A percentile compares a stretch with the other conserved stretches of the same genome.
phyloP scores from a whole-genome alignment of 2,113 vertebrate genomes.

The Podarcis raffonei region DNA sequence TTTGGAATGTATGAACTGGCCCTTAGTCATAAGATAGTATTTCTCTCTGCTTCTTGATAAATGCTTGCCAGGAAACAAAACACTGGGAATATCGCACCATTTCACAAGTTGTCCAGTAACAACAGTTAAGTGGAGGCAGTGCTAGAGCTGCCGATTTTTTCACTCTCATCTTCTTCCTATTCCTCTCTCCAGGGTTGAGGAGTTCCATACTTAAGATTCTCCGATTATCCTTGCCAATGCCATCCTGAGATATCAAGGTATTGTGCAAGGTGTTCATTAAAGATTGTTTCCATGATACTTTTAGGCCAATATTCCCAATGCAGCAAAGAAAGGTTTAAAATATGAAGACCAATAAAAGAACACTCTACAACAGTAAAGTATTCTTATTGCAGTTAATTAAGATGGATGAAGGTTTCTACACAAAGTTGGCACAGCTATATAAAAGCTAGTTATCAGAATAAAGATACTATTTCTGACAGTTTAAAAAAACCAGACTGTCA shows the following conservation, averaged over 20 bases:
- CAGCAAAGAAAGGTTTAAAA: background rate
- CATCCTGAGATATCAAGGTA: background rate
- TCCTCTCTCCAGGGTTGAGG: background rate
- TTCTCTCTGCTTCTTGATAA: background rate
- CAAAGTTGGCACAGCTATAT: background rate
- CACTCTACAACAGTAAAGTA: background rate
- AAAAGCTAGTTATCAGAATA: too few relatives aligned
- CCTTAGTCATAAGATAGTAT: background rate
- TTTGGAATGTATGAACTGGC: conserved; percentile 1
- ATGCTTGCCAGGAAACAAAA: conserved; percentile 1
- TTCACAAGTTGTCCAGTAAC: conserved; percentile 5
- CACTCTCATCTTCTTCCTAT: background rate
- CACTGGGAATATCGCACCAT: background rate
- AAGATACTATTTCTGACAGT: background rate
- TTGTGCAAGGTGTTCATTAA: background rate
- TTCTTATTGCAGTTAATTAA: background rate
- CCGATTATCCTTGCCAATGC: background rate
- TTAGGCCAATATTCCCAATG: background rate
- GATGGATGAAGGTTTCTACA: background rate
- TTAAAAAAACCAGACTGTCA: too few relatives aligned
- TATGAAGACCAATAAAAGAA: background rate
- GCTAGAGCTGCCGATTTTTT: background rate
- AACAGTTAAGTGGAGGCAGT: background rate
- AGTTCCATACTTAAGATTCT: background rate
- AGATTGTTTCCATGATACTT: too few relatives aligned